Percentiles rank a stretch among this genome's conserved stretches.
These are phyloP conservation scores for Sebastes cheni DNA, from an alignment of 2,797 vertebrate species.

Conservation along the genomic window DNA sequence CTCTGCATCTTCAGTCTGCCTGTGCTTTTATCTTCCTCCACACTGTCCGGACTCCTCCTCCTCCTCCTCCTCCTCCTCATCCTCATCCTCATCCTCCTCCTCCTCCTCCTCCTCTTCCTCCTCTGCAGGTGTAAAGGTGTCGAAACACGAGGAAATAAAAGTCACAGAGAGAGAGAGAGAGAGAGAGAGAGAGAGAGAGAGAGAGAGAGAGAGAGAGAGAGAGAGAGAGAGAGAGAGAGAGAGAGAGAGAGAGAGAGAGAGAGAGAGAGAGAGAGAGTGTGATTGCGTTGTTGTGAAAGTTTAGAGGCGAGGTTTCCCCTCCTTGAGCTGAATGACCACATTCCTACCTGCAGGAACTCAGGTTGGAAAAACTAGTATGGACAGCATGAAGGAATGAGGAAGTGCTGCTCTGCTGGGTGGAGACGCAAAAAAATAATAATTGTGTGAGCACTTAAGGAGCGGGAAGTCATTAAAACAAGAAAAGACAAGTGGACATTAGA, in stretches of 20 bases:
- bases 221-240: too few relatives aligned
- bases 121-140: not conserved
- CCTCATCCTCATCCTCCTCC: conserved; percentile 47
- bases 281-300: not conserved
- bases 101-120: conserved; percentile 47
- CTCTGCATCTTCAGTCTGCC: not conserved
- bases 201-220: too few relatives aligned
- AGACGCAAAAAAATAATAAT: not conserved
- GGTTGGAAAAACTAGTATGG: not conserved
- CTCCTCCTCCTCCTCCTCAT: conserved; percentile 68
- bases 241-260: too few relatives aligned
- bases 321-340: conserved; percentile 15
- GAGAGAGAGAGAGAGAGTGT: too few relatives aligned
- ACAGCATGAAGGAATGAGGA: conserved; percentile 49
- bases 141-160: conserved; percentile 2
- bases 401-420: not conserved
- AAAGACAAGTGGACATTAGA: not conserved
- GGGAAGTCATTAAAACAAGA: accelerated
- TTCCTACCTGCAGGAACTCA: conserved; percentile 17
- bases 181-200: too few relatives aligned
- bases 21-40: conserved; percentile 14
- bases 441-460: not conserved
- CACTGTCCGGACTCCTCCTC: conserved; percentile 57
- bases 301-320: not conserved
- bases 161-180: too few relatives aligned